Base-by-base conservation (phyloP, 2,113 vertebrate genomes). In the Herpetotheres cachinnans region DNA sequence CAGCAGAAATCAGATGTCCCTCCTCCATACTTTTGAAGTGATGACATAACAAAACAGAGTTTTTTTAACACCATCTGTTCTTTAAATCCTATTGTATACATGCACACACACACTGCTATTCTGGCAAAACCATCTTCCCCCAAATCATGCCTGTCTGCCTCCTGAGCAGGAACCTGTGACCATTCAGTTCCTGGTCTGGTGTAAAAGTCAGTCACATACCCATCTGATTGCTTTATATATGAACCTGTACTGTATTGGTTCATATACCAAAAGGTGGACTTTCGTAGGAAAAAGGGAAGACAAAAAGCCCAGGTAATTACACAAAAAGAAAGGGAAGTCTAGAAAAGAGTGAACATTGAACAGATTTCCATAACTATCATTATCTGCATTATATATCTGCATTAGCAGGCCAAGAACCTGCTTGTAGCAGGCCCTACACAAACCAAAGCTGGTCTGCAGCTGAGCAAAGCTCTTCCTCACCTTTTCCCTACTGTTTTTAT, bases 401-500 rank as follows among this genome's bases (percentile, higher is more conserved):
- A 58, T 5, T 49, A 61, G 66, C 71, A 71, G n/a, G 27, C 30
- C 52, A 86, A 67, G 40, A 73, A 62, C n/a, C 9, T 32, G 38
- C 72, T 61, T 0, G 0, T 7, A 16, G 56, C 8, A 34, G 16
- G 12, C 56, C 47, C 66, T 81, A 32, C 21, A 42, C 36, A 79
- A 88, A 76, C n/a, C 32, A 77, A 88, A 91, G 8, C 34, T 5
- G 26, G 15, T 30, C 69, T 71, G 58, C 55, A 80, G 81, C 1
- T 36, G n/a, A 44, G 62, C 76, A 82, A 85, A 95, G 67, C 69
- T 81, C 66, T 80, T 54, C 47, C 30, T 78, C 58, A 47, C 49
- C 50, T 83, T 95, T 63, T 72, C 16, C 66, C 70, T n/a, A 56
- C 56, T 62, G 58, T 72, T 96, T 85, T 47, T 49, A 89, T 72